Percentiles rank a stretch among this genome's conserved stretches.
Evolutionary conservation across 2,113 vertebrate genomes (phyloP).

Genomic region (Labeo catla): DNA sequence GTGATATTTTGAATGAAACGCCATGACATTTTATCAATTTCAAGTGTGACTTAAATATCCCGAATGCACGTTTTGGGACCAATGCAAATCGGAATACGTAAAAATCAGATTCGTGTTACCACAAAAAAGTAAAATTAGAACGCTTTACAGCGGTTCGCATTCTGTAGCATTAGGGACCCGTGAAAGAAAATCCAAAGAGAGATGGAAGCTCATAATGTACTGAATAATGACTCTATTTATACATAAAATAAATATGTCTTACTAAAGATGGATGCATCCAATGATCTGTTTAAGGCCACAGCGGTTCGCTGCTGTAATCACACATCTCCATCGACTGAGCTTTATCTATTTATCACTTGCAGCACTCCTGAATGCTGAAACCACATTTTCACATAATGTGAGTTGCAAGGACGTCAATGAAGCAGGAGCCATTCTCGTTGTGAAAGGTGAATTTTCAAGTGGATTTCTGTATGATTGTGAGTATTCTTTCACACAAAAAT

Average conservation of each 20-base stretch:
- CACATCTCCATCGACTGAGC: background rate
- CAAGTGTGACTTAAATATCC: background rate
- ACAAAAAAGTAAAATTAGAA: background rate
- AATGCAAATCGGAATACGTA: background rate
- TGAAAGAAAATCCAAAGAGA: background rate
- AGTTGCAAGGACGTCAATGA: background rate
- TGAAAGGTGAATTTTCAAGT: background rate
- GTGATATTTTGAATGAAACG: background rate
- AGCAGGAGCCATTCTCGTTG: background rate
- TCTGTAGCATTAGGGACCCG: background rate
- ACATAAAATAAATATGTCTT: background rate
- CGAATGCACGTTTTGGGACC: background rate
- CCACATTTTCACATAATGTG: constrained; percentile 4
- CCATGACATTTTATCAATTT: background rate
- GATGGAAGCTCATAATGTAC: background rate
- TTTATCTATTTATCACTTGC: constrained; percentile 18
- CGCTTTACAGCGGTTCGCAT: background rate
- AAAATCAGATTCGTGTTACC: background rate
- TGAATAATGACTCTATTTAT: background rate
- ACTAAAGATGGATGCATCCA: background rate
- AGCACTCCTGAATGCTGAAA: background rate
- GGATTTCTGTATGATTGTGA: background rate
- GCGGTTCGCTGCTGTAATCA: background rate
- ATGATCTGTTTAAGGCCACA: background rate
- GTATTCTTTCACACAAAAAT: background rate